A percentile compares a stretch with the other conserved stretches of the same genome.
Evolutionary conservation across 2,888 invertebrate species (phyloP).

Genomic region (Acronicta alni): DNA sequence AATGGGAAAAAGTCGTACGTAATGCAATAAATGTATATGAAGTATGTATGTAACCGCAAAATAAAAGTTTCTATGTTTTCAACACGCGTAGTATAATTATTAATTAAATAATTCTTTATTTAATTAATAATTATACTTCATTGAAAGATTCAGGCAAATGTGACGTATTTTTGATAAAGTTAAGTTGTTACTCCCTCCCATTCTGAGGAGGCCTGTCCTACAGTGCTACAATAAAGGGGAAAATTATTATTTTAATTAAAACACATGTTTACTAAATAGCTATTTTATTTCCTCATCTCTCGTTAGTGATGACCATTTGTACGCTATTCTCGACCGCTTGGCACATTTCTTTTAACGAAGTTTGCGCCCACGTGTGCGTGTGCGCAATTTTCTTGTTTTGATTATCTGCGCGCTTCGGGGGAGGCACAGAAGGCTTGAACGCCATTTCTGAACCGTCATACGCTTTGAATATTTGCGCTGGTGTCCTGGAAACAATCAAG

Average conservation of each 20-base stretch:
- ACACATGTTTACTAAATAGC: not conserved
- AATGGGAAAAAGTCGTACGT: too few species aligned
- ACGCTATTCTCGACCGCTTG: conserved; percentile 70
- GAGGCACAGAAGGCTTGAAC: conserved; percentile 93
- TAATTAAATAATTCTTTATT: too few species aligned
- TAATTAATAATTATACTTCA: too few species aligned
- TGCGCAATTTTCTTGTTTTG: conserved; percentile 55
- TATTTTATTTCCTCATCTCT: conserved; percentile 41
- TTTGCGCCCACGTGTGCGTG: conserved; percentile 80
- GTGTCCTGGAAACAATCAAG: conserved; percentile 80
- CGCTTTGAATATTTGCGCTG: conserved; percentile 90
- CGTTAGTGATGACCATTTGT: conserved; percentile 52
- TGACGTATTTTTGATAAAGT: too few species aligned
- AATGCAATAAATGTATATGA: too few species aligned
- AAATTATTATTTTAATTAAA: conserved; percentile 23
- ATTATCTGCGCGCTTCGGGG: conserved; percentile 84
- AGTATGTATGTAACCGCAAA: too few species aligned
- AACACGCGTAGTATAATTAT: too few species aligned
- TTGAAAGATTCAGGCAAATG: too few species aligned
- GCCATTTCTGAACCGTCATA: conserved; percentile 92
- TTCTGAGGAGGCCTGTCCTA: too few species aligned
- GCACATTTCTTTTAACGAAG: conserved; percentile 81
- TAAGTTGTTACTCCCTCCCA: too few species aligned
- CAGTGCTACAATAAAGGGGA: not conserved
- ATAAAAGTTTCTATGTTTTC: too few species aligned